Evolutionary conservation across 2,797 vertebrate species (phyloP).

Genomic region (Notolabrus celidotus): DNA sequence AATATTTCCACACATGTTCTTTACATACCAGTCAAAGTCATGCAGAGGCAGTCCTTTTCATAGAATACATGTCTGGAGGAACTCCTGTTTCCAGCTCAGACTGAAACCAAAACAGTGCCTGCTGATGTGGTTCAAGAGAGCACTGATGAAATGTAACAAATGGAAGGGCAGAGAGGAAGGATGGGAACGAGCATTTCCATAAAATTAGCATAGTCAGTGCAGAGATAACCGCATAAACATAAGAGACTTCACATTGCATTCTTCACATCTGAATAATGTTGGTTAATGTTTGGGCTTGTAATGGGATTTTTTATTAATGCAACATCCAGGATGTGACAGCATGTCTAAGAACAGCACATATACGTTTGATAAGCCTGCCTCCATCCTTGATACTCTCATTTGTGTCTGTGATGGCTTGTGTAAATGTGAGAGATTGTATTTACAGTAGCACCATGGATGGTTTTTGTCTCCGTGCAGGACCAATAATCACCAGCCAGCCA

Average conservation of each 20-base stretch:
- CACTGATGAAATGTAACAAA: slow-evolving; percentile 64
- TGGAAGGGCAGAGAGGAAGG: slow-evolving; percentile 42
- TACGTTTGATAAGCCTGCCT: slow-evolving; percentile 14
- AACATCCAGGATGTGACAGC: slow-evolving; percentile 37
- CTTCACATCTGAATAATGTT: slow-evolving; percentile 60
- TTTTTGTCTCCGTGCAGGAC: slow-evolving; percentile 70
- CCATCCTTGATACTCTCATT: slow-evolving; percentile 56
- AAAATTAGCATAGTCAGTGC: slow-evolving; percentile 73
- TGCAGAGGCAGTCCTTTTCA: slow-evolving; percentile 18
- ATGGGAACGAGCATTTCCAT: slow-evolving; percentile 73
- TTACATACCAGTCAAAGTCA: not conserved
- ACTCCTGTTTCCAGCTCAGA: slow-evolving; percentile 25
- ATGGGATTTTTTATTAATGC: slow-evolving; percentile 49
- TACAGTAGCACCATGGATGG: slow-evolving; percentile 64
- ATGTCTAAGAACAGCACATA: slow-evolving; percentile 25
- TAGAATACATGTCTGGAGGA: slow-evolving; percentile 22
- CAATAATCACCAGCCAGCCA: slow-evolving; percentile 83
- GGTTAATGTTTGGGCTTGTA: slow-evolving; percentile 58
- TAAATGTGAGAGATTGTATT: slow-evolving; percentile 76
- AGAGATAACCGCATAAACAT: slow-evolving; percentile 51
- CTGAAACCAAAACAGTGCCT: slow-evolving; percentile 48
- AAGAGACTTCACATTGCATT: slow-evolving; percentile 45
- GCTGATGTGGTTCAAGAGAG: slow-evolving; percentile 56
- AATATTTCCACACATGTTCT: not conserved
- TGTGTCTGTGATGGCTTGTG: slow-evolving; percentile 60